Base-by-base conservation (phyloP, 2,113 vertebrate genomes). In the Lipophrys pholis region DNA sequence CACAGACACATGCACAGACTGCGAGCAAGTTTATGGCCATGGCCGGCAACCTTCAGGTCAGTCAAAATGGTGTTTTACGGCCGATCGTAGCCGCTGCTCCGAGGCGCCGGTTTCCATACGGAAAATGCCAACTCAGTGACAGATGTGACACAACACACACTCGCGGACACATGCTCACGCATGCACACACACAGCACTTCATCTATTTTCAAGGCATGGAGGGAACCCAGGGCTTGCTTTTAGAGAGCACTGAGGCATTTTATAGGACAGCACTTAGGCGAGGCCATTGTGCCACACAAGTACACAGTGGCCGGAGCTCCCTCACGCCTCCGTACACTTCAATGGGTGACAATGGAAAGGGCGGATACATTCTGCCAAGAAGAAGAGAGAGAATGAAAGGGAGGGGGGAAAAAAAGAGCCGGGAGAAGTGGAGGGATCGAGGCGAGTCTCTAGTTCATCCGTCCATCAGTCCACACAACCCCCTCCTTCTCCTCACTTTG, bases 221-320 rank as follows among this genome's bases (percentile, higher is more conserved):
- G 81, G 81, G 80, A 87, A 83, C 76, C 80, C 69, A 56, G 74
- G 80, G 79, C 68, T 83, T 79, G 82, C 89, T 91, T 92, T 92
- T 94, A 83, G 88, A 89, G 90, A 78, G 91, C 91, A 91, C 73
- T 92, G 88, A 91, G 93, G 90, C 90, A 88, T 90, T 93, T 94
- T 93, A 93, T 93, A 90, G 91, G 90, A 92, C 91, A 93, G 91
- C 89, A 94, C 92, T 92, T 90, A 93, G 87, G 74, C 89, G 10
- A 69, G 74, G 82, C 85, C 89, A 92, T 92, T 94, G 92, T 93
- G 81, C 78, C 77, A 87, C 76, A 81, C 83, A 86, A 87, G 82
- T 89, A 83, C 88, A 76, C 80, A 76, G 83, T 81, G 77, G 73
- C 83, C 65, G 66, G 84, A 69, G 81, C 84, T 78, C 83, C 81